Evolutionary conservation across 2,113 vertebrate genomes (phyloP).

Genomic region (Sturnus vulgaris): DNA sequence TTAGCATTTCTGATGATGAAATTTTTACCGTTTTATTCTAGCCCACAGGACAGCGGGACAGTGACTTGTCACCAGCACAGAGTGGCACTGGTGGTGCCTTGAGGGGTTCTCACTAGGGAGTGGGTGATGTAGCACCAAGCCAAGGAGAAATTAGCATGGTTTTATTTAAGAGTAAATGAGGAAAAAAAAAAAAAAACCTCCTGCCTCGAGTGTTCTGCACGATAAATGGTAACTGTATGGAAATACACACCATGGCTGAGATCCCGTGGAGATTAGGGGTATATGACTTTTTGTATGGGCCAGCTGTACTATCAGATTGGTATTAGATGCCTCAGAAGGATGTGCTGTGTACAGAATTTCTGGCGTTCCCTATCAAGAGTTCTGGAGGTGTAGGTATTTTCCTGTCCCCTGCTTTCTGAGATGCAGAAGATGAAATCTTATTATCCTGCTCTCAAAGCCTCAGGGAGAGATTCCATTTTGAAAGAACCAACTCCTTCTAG

Average conservation of each 20-base stretch:
- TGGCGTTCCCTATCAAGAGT: not conserved
- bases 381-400: not conserved
- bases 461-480: slow-evolving; percentile 28
- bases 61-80: not conserved
- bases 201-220: not conserved
- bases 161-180: not conserved
- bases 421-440: not conserved
- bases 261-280: not conserved
- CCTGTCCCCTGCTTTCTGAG: not conserved
- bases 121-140: not conserved
- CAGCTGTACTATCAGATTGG: not conserved
- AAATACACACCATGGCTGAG: not conserved
- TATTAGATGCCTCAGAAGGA: not conserved
- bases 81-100: not conserved
- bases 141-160: not conserved
- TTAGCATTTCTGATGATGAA: not conserved
- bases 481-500: slow-evolving; percentile 27
- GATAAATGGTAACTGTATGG: not conserved
- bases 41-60: not conserved
- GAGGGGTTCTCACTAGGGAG: not conserved
- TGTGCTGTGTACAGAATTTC: not conserved
- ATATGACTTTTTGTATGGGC: too few relatives aligned
- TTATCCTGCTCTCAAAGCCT: slow-evolving; percentile 38
- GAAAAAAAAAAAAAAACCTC: not conserved
- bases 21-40: too few relatives aligned